Evolutionary conservation across 2,888 invertebrate species (phyloP).

Genomic region (Physocephala rufipes): DNA sequence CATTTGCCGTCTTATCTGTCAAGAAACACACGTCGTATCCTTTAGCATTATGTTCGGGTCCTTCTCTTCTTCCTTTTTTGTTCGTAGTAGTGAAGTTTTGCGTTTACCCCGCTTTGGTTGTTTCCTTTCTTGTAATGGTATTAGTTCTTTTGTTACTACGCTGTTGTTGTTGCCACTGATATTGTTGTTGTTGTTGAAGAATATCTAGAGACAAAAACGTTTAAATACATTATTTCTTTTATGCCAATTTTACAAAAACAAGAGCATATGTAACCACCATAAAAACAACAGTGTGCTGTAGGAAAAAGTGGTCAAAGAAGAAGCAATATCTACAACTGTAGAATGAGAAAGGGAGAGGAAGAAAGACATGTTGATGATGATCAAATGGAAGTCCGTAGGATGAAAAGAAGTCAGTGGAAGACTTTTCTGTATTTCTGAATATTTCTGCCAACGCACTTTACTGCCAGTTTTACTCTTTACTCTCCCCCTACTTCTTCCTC

Average conservation of each 20-base stretch:
- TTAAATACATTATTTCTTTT: constrained; percentile 43
- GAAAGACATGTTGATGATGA: not conserved
- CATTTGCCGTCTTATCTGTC: constrained; percentile 55
- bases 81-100: constrained; percentile 13
- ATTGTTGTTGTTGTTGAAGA: not conserved
- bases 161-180: constrained; percentile 11
- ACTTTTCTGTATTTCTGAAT: constrained; percentile 19
- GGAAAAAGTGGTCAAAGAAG: too few relatives aligned
- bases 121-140: not conserved
- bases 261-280: constrained; percentile 12
- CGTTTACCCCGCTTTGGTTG: not conserved
- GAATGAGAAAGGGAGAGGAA: not conserved
- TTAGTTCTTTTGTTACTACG: constrained; percentile 3
- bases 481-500: not conserved
- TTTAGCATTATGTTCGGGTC: constrained; percentile 40
- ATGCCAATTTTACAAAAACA: constrained; percentile 28
- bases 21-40: constrained; percentile 57
- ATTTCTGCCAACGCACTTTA: constrained; percentile 8
- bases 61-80: constrained; percentile 9
- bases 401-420: not conserved
- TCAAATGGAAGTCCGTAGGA: not conserved
- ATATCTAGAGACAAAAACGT: constrained; percentile 36
- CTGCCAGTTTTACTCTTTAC: not conserved
- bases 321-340: too few relatives aligned
- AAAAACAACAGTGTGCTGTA: not conserved